Percentiles rank a stretch among this genome's conserved stretches.
Evolutionary conservation across 2,113 vertebrate species (phyloP).

Genomic region (Sorex fumeus): DNA sequence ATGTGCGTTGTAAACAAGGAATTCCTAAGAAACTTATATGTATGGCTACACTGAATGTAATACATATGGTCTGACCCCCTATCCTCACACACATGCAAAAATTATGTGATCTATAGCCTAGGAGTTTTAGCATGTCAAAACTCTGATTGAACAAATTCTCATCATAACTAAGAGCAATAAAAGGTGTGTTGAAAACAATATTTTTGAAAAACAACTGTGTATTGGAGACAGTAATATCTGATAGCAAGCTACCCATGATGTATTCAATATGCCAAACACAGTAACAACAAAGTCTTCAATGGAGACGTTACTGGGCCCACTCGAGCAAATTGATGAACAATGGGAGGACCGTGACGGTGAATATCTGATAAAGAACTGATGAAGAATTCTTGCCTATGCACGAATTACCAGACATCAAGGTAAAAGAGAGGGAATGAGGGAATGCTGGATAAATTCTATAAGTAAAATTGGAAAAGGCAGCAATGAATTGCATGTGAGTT

Average conservation of each 20-base stretch:
- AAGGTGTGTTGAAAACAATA: background rate
- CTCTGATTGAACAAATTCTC: background rate
- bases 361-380: no score
- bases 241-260: no score
- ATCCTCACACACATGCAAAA: background rate
- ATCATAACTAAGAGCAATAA: constrained; percentile 17
- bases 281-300: no score
- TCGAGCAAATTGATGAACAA: no score
- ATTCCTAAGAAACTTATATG: background rate
- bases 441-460: constrained; percentile 18
- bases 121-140: background rate
- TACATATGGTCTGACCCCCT: no score
- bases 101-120: background rate
- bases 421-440: background rate
- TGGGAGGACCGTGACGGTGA: no score
- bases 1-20: background rate
- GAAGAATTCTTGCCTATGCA: background rate
- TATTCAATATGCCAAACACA: no score
- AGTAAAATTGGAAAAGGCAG: background rate
- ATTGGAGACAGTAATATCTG: background rate
- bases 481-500: constrained; percentile 7
- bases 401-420: background rate
- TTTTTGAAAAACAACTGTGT: constrained; percentile 36
- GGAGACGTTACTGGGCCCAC: no score
- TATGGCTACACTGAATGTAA: background rate